Evolutionary conservation across 2,113 vertebrate genomes (phyloP).

Genomic region (Sylvietta virens): DNA sequence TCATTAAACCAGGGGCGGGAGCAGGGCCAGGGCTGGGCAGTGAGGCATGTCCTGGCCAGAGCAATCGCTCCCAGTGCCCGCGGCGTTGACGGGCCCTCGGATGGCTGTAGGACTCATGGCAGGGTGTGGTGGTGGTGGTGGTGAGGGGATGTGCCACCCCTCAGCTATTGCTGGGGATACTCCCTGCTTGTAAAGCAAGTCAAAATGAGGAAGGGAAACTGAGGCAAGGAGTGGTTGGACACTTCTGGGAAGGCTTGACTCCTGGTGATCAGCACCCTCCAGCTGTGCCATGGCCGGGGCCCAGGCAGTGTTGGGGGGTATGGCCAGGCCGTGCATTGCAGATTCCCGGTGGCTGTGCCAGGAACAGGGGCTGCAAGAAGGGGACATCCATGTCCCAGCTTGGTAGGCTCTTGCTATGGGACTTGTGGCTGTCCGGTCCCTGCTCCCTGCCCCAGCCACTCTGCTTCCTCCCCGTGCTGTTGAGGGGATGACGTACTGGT

Average conservation of each 20-base stretch:
- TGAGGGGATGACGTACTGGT: background rate
- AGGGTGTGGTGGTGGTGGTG: accelerated
- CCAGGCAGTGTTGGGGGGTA: background rate
- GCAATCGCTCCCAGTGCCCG: background rate
- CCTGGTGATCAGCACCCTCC: background rate
- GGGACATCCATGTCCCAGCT: background rate
- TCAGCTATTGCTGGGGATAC: background rate
- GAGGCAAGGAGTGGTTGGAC: background rate
- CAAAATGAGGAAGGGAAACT: background rate
- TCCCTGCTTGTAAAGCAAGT: background rate
- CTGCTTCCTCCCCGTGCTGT: background rate
- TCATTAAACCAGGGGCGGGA: constrained; percentile 76
- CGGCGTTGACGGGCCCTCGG: accelerated
- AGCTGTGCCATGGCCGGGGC: accelerated
- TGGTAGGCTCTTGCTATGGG: background rate
- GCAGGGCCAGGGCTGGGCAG: constrained; percentile 48
- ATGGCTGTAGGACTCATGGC: accelerated
- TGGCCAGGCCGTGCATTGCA: accelerated
- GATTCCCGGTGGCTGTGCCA: background rate
- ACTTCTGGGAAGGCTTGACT: background rate
- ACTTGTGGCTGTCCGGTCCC: background rate
- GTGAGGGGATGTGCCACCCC: background rate
- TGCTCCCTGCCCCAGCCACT: background rate
- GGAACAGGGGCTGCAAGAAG: background rate
- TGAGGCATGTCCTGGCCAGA: constrained; percentile 53